Percentiles rank a stretch among this genome's conserved stretches.
Evolutionary conservation across 2,797 vertebrate species (phyloP).

Genomic region (Galagoides demidoff): DNA sequence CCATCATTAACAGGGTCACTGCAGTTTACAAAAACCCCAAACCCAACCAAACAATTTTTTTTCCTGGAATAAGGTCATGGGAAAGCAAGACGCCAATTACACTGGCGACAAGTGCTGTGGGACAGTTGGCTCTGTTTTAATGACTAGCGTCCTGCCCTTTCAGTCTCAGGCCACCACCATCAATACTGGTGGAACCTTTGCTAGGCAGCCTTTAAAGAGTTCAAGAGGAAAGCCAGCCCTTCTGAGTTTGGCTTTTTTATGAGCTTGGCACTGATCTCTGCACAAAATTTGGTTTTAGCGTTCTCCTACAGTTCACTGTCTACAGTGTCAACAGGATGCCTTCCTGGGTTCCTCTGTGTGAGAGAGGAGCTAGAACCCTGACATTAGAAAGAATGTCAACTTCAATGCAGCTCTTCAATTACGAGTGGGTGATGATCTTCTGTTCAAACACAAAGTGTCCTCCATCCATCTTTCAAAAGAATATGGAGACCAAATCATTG

Average conservation of each 20-base stretch:
- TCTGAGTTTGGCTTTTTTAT: background rate
- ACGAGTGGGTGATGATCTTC: background rate
- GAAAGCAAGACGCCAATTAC: conserved; percentile 81
- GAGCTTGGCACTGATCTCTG: background rate
- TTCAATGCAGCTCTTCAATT: background rate
- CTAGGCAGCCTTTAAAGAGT: background rate
- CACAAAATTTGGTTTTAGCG: background rate
- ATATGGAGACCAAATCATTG: background rate
- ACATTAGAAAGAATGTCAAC: background rate
- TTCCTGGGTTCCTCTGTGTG: background rate
- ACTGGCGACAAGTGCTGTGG: conserved; percentile 77
- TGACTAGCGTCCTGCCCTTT: conserved; percentile 76
- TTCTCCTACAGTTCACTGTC: background rate
- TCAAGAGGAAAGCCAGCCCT: conserved; percentile 32
- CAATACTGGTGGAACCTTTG: conserved; percentile 55
- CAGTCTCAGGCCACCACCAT: conserved; percentile 50
- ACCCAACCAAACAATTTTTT: conserved; percentile 69
- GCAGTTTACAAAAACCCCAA: conserved; percentile 78
- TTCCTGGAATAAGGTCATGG: conserved; percentile 80
- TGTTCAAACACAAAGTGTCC: background rate
- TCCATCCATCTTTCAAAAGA: background rate
- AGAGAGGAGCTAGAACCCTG: background rate
- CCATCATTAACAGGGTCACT: conserved; percentile 67
- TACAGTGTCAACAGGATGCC: background rate
- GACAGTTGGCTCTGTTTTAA: conserved; percentile 77